phyloP scores from a whole-genome alignment of 2,113 vertebrate species.

The Corynorhinus townsendii region DNA sequence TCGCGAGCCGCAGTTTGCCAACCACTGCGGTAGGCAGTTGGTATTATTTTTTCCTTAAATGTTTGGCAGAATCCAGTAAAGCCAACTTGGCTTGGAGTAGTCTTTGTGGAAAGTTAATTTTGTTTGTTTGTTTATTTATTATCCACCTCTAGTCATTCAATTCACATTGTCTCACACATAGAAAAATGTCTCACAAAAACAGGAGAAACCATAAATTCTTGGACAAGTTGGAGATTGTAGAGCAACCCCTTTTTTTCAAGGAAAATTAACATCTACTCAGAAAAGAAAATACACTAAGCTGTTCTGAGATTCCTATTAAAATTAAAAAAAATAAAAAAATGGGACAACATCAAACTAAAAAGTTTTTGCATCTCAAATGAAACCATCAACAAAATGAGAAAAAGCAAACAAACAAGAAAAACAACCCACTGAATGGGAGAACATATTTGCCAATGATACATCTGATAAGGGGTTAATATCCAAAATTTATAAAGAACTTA shows the following conservation, averaged over 20 bases:
- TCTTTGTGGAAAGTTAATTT: neutral
- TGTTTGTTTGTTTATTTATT: neutral
- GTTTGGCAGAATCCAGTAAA: neutral
- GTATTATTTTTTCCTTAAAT: neutral
- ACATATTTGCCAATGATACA: no score
- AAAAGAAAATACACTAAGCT: neutral
- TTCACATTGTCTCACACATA: neutral
- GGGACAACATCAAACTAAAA: no score
- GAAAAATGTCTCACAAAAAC: neutral
- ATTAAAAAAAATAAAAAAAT: no score
- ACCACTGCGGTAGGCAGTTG: no score
- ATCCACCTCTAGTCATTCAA: neutral
- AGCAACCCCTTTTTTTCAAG: neutral
- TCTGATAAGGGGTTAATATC: no score
- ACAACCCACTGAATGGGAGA: no score
- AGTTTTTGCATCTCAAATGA: no score
- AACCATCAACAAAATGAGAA: no score
- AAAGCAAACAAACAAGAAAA: no score
- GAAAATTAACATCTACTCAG: neutral
- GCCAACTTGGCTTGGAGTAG: neutral
- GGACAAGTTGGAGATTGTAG: neutral
- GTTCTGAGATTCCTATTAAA: neutral
- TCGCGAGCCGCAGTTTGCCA: no score
- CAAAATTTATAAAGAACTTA: no score
- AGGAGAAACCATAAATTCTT: neutral